A percentile compares a stretch with the other conserved stretches of the same genome.
These are phyloP conservation scores for Pseudococcus viburni DNA, from an alignment of 2,888 invertebrate species.

Conservation along the genomic window DNA sequence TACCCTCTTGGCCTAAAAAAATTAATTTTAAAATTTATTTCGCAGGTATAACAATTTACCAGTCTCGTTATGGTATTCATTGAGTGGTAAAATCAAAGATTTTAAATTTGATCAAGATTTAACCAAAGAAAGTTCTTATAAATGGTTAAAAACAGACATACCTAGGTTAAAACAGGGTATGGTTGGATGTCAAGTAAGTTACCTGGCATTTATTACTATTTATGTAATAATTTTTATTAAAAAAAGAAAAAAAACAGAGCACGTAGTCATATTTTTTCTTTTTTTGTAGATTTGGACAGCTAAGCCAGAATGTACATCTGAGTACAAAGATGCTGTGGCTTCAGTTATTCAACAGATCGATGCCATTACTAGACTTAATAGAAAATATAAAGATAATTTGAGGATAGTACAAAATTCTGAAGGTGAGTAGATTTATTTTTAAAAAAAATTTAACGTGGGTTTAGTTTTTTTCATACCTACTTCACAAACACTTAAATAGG, in stretches of 20 bases:
- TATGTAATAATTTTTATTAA: background rate
- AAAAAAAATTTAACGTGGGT: background rate
- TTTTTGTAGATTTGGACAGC: constrained; percentile 54
- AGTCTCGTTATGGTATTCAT: background rate
- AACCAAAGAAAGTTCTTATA: background rate
- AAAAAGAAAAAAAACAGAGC: background rate
- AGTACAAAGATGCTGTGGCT: constrained; percentile 60
- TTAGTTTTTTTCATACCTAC: too few relatives aligned
- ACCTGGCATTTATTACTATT: background rate
- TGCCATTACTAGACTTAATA: constrained; percentile 36
- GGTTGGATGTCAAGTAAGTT: constrained; percentile 58
- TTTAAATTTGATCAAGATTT: constrained; percentile 8
- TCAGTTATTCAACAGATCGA: constrained; percentile 58
- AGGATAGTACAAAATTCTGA: background rate
- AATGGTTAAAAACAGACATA: constrained; percentile 56
- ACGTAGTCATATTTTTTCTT: background rate
- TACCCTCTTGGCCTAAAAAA: background rate
- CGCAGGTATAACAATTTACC: constrained; percentile 34
- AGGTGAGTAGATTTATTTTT: constrained; percentile 15
- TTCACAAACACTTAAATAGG: too few relatives aligned
- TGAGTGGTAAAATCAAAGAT: constrained; percentile 11
- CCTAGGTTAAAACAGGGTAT: constrained; percentile 38
- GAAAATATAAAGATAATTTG: constrained; percentile 29
- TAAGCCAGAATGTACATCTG: constrained; percentile 22
- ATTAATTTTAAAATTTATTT: background rate